Conservation (phyloP, 2,113 vertebrate species). For the Hystrix cristata region DNA sequence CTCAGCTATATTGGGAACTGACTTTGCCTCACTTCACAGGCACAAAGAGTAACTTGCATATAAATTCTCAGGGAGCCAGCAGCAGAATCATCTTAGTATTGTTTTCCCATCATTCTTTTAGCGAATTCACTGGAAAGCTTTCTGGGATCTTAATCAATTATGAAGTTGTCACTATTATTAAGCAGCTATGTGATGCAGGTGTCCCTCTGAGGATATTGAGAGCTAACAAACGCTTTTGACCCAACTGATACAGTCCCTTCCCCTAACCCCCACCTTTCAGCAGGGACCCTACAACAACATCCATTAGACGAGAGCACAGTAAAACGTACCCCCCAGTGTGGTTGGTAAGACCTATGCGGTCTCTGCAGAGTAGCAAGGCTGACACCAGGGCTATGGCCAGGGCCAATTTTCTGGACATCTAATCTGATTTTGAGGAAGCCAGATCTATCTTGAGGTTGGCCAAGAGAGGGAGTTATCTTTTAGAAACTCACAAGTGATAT, state of each 20-base stretch:
- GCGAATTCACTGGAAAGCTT: not conserved
- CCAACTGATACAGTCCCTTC: not conserved
- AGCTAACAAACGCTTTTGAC: not conserved
- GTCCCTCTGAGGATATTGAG: not conserved
- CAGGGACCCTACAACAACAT: not conserved
- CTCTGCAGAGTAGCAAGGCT: not conserved
- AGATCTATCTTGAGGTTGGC: not conserved
- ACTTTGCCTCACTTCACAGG: conserved; percentile 32
- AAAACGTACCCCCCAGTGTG: not conserved
- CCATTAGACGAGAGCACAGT: not conserved
- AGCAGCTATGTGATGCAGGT: not conserved
- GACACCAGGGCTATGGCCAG: not conserved
- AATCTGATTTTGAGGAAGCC: conserved; percentile 30
- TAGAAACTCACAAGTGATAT: not conserved
- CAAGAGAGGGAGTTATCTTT: not conserved
- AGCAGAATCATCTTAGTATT: not conserved
- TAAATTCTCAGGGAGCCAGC: not conserved
- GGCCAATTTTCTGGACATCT: not conserved
- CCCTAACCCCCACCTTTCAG: not conserved
- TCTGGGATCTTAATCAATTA: conserved; percentile 25
- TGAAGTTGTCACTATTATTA: not conserved
- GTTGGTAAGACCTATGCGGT: not conserved
- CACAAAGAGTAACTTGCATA: conserved; percentile 30
- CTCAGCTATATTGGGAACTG: not conserved
- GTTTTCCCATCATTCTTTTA: conserved; percentile 27